Evolutionary conservation across 2,888 invertebrate genomes (phyloP), one percentile per base, ranked within the genome.

Genomic region (Pteria penguin): DNA sequence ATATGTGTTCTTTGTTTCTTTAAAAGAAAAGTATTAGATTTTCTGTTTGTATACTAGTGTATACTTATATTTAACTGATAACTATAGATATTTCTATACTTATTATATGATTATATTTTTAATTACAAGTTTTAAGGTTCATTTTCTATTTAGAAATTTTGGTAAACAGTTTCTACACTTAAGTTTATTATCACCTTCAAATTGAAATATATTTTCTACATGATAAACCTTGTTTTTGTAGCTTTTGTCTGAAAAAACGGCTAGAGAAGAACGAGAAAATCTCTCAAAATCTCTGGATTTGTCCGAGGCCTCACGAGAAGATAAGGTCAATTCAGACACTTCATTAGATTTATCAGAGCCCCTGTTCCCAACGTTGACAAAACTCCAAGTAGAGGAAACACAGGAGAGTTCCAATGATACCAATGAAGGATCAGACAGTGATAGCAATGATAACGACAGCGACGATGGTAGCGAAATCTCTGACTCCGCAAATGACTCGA

Each of bases 401-500:
- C 66, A 72, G 29, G 75, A 74, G 22, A 78, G 76, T 31, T 71
- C 82, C 1, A 75, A 75, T 14, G 70, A 72, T n/a, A 72, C 76
- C 5, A 80, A 69, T 0, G 76, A 69, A 4, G 78, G 65, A 5
- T 72, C 79, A 0, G 71, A 70, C 26, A 27, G 69, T 1, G 78
- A 78, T 2, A 78, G 70, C n/a, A 14, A 58, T 2, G 78, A 77
- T n/a, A 76, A 72, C 22, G 81, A 82, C 2, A 72, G 72, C 33
- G 76, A 74, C 26, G 69, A 61, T 1, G 70, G 69, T 8, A 67
- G 36, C 31, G 76, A 76, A 26, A 54, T 63, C 22, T 60, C 67
- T 22, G 73, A 73, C 67, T 73, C 73, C 0, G 68, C 67, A 3
- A 55, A 55, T 26, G 76, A 76, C 1, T 31, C 45, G 11, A 57